These are phyloP conservation scores for Salvelinus fontinalis DNA, from an alignment of 2,113 vertebrate species.

Conservation along the genomic window DNA sequence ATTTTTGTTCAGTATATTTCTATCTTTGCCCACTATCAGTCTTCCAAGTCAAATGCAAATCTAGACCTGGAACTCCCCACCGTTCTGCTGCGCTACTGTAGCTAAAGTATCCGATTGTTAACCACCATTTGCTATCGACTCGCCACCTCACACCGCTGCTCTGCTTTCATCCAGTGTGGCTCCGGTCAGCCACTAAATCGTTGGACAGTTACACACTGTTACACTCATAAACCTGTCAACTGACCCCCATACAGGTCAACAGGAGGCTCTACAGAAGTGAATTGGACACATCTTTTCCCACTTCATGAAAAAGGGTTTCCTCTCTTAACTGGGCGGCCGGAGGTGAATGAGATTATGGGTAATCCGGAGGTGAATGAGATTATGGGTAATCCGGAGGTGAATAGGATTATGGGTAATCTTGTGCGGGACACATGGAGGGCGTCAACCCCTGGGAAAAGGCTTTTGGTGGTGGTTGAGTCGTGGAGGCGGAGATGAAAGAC, in stretches of 20 bases:
- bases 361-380: not conserved
- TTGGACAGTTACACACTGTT: not conserved
- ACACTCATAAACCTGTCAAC: not conserved
- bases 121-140: not conserved
- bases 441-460: not conserved
- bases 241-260: not conserved
- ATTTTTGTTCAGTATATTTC: not conserved
- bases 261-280: not conserved
- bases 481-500: not conserved
- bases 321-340: not conserved
- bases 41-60: not conserved
- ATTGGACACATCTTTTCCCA: not conserved
- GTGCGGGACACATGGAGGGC: not conserved
- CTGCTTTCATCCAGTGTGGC: not conserved
- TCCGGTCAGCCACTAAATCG: not conserved
- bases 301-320: not conserved
- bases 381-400: not conserved
- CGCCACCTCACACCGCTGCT: not conserved
- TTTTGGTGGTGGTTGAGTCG: not conserved
- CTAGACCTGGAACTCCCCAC: not conserved
- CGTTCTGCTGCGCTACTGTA: not conserved
- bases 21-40: not conserved
- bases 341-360: constrained; percentile 1
- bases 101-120: not conserved
- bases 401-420: not conserved